phyloP scores from a whole-genome alignment of 2,797 vertebrate genomes.

The Gymnocypris eckloni region DNA sequence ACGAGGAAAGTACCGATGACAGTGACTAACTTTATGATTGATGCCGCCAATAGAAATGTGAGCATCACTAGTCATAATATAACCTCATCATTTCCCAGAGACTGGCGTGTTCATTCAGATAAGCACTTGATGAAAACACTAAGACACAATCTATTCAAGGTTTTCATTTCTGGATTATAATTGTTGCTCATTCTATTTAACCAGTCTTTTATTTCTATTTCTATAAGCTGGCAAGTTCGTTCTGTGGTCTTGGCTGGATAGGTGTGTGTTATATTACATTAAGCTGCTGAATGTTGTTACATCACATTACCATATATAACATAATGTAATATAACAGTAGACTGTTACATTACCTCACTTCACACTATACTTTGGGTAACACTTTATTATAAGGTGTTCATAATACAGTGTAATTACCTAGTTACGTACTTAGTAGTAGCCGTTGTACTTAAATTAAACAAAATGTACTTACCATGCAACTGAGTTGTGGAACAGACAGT shows the following conservation, averaged over 20 bases:
- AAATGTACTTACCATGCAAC: too few relatives aligned
- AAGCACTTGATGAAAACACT: constrained; percentile 14
- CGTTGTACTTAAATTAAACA: too few relatives aligned
- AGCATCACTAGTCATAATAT: constrained; percentile 6
- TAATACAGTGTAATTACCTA: too few relatives aligned
- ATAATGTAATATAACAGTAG: background rate
- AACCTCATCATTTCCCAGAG: constrained; percentile 23
- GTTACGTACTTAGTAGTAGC: too few relatives aligned
- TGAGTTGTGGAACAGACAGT: too few relatives aligned
- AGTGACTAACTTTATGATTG: constrained; percentile 25
- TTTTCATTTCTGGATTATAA: constrained; percentile 5
- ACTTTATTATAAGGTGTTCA: too few relatives aligned
- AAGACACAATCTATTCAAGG: background rate
- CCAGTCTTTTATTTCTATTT: background rate
- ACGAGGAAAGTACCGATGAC: constrained; percentile 14
- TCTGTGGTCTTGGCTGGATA: background rate
- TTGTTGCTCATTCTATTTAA: background rate
- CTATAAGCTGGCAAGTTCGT: background rate
- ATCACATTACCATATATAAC: too few relatives aligned
- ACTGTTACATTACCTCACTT: background rate
- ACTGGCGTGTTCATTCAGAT: background rate
- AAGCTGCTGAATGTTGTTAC: background rate
- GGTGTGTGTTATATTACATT: background rate
- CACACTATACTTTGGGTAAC: too few relatives aligned
- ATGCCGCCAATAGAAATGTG: constrained; percentile 9